These are phyloP conservation scores for Eilema griseolum DNA, from an alignment of 2,888 invertebrate species.

Conservation along the genomic window DNA sequence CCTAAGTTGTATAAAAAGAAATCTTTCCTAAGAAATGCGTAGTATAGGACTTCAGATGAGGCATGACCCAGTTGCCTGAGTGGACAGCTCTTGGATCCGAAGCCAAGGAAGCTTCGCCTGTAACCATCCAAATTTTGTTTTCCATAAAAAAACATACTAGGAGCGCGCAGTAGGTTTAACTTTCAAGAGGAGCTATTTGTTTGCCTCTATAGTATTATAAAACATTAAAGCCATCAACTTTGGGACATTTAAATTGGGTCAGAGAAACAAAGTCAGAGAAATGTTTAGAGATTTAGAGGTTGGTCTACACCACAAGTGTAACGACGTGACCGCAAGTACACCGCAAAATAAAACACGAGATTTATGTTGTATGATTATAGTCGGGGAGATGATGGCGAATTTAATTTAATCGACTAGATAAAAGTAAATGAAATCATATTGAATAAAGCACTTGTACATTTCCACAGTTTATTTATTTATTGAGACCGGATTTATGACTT, in stretches of 20 bases:
- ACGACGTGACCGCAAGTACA: slow-evolving; percentile 17
- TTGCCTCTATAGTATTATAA: background rate
- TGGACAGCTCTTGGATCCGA: too few relatives aligned
- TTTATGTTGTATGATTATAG: slow-evolving; percentile 3
- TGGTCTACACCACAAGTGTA: slow-evolving; percentile 21
- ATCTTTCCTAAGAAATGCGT: too few relatives aligned
- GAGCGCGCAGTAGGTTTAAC: too few relatives aligned
- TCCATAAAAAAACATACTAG: too few relatives aligned
- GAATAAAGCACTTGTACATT: too few relatives aligned
- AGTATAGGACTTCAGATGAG: too few relatives aligned
- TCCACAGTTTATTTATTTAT: too few relatives aligned
- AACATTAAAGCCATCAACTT: background rate
- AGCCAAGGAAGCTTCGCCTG: too few relatives aligned
- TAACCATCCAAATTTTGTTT: too few relatives aligned
- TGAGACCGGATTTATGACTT: too few relatives aligned
- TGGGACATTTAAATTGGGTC: slow-evolving; percentile 9
- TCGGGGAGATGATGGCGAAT: background rate
- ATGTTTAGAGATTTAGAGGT: slow-evolving; percentile 12
- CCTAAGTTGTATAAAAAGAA: too few relatives aligned
- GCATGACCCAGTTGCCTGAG: too few relatives aligned
- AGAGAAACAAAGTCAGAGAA: slow-evolving; percentile 27
- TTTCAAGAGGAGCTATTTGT: background rate
- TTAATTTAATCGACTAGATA: background rate
- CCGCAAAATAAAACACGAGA: background rate
- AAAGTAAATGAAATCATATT: background rate